Evolutionary conservation across 2,113 vertebrate genomes (phyloP).

Genomic region (Tragelaphus scriptus): DNA sequence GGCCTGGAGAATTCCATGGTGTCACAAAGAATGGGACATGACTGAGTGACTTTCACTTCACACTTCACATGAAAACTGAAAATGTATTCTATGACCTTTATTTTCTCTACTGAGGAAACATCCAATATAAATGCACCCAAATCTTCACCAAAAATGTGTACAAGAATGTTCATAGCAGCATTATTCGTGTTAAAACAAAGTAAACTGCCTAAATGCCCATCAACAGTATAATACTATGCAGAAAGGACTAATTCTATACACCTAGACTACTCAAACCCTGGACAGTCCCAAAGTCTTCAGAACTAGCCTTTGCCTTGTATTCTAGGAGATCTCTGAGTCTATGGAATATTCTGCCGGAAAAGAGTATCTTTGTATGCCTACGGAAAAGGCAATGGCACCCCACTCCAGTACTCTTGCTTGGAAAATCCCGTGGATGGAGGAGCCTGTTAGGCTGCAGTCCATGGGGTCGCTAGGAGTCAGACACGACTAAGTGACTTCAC

Average conservation of each 20-base stretch:
- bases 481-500: too few relatives aligned
- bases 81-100: not conserved
- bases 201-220: not conserved
- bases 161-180: not conserved
- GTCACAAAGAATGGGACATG: not conserved
- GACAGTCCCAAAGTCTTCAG: not conserved
- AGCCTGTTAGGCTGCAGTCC: too few relatives aligned
- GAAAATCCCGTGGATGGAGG: too few relatives aligned
- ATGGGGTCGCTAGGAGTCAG: too few relatives aligned
- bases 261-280: not conserved
- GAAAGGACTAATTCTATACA: not conserved
- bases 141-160: not conserved
- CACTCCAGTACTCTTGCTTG: too few relatives aligned
- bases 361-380: not conserved
- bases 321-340: not conserved
- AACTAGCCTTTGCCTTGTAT: not conserved
- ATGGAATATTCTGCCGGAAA: not conserved
- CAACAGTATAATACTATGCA: not conserved
- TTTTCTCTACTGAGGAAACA: not conserved
- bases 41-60: not conserved
- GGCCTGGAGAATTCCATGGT: not conserved
- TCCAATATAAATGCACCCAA: not conserved
- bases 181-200: not conserved
- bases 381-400: too few relatives aligned
- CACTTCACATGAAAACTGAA: not conserved